phyloP scores from a whole-genome alignment of 2,888 invertebrate genomes.

The Protodeltote pygarga region DNA sequence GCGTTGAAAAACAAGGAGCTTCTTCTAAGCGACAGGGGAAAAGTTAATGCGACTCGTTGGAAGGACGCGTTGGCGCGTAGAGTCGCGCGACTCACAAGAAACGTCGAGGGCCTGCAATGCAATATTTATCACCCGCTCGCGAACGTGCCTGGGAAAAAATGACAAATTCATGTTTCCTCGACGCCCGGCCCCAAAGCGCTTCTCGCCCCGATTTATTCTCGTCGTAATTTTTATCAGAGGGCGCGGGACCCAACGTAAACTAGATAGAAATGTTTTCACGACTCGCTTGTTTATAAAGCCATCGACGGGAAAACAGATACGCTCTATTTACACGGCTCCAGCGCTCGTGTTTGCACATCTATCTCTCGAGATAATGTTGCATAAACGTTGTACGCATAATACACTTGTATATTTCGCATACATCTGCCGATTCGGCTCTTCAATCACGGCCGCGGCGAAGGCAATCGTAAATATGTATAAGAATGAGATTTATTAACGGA shows the following conservation, averaged over 20 bases:
- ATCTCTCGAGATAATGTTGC: conserved; percentile 81
- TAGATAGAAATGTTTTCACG: conserved; percentile 84
- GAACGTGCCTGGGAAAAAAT: conserved; percentile 85
- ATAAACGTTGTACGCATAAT: conserved; percentile 69
- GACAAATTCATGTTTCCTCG: conserved; percentile 84
- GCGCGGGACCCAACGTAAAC: conserved; percentile 75
- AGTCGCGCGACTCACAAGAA: conserved; percentile 62
- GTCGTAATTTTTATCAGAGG: conserved; percentile 83
- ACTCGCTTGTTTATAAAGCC: conserved; percentile 84
- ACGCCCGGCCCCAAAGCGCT: conserved; percentile 54
- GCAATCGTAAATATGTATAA: conserved; percentile 57
- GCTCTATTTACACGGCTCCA: conserved; percentile 75
- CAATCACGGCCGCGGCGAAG: conserved; percentile 61
- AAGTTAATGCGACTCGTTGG: conserved; percentile 71
- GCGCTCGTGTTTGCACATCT: conserved; percentile 76
- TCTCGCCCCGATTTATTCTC: conserved; percentile 78
- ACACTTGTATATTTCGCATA: conserved; percentile 67
- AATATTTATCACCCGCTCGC: conserved; percentile 84
- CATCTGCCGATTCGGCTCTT: conserved; percentile 66
- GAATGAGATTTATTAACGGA: conserved; percentile 58
- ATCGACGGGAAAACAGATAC: conserved; percentile 82
- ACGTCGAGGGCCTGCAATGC: conserved; percentile 79
- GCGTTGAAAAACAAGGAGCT: conserved; percentile 77
- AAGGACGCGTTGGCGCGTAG: conserved; percentile 39
- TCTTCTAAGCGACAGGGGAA: conserved; percentile 70